Percentiles rank a stretch among this genome's conserved stretches.
phyloP scores from a whole-genome alignment of 2,113 vertebrate genomes.

The Phrynosoma blainvillii region DNA sequence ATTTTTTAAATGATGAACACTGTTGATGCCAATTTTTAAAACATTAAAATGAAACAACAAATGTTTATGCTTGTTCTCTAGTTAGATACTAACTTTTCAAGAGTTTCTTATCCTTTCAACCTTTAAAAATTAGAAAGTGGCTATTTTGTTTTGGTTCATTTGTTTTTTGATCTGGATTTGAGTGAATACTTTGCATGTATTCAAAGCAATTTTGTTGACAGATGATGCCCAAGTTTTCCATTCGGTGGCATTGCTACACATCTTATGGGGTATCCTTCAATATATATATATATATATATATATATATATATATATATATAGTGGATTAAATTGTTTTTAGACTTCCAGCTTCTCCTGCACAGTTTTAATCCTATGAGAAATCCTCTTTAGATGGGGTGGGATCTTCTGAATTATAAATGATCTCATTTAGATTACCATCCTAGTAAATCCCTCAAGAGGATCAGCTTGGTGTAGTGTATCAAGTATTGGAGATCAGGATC shows the following conservation, averaged over 20 bases:
- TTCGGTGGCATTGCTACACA: background rate
- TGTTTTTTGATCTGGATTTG: background rate
- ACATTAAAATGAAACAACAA: conserved; percentile 48
- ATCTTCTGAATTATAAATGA: too few species aligned
- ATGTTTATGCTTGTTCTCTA: conserved; percentile 22
- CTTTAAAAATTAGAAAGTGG: conserved; percentile 43
- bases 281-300: too few species aligned
- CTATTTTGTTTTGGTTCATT: background rate
- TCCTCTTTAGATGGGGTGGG: too few species aligned
- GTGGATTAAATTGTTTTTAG: too few species aligned
- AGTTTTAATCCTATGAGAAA: too few species aligned
- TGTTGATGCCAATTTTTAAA: conserved; percentile 45
- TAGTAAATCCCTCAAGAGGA: too few species aligned
- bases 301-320: too few species aligned
- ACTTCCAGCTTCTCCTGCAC: too few species aligned
- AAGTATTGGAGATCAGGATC: too few species aligned
- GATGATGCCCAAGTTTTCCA: background rate
- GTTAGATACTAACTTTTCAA: conserved; percentile 62
- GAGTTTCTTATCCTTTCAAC: conserved; percentile 43
- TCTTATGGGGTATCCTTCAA: background rate
- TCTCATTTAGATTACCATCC: too few species aligned
- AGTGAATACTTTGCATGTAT: background rate
- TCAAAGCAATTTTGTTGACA: background rate
- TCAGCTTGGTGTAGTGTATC: too few species aligned
- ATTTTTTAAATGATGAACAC: conserved; percentile 54